A percentile compares a stretch with the other conserved stretches of the same genome.
Conservation (phyloP, 2,113 vertebrate genomes). For the Spea bombifrons region DNA sequence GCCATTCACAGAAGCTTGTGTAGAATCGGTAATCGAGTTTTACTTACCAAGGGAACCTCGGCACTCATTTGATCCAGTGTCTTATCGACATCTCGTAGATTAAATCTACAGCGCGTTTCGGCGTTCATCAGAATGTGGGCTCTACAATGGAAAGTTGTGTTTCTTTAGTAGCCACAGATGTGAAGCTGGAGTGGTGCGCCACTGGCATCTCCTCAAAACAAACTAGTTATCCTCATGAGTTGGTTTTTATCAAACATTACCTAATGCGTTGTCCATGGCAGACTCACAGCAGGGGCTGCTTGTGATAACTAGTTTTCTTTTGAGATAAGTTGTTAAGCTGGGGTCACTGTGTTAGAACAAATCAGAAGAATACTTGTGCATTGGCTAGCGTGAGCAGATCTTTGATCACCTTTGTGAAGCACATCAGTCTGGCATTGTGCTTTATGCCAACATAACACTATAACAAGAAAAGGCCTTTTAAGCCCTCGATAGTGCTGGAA, state of each 20-base stretch:
- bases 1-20: too few species aligned
- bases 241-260: conserved; percentile 66
- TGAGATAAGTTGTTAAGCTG: conserved; percentile 82
- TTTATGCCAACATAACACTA: conserved; percentile 89
- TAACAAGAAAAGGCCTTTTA: conserved; percentile 76
- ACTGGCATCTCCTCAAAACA: conserved; percentile 60
- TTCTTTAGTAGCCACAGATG: conserved; percentile 27
- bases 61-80: too few species aligned
- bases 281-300: conserved; percentile 67
- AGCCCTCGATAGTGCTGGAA: conserved; percentile 85
- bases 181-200: conserved; percentile 42
- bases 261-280: conserved; percentile 67
- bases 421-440: conserved; percentile 95
- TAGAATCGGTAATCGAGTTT: too few species aligned
- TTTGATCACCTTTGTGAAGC: conserved; percentile 92
- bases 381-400: conserved; percentile 77
- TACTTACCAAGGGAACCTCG: too few species aligned
- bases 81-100: too few species aligned
- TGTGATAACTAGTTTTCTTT: conserved; percentile 82
- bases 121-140: too few species aligned
- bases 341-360: conserved; percentile 82
- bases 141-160: neutral
- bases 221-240: conserved; percentile 61
- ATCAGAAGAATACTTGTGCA: conserved; percentile 76
- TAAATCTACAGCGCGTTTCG: too few species aligned